Base-by-base conservation (phyloP, 2,113 vertebrate species). In the Istiophorus platypterus region DNA sequence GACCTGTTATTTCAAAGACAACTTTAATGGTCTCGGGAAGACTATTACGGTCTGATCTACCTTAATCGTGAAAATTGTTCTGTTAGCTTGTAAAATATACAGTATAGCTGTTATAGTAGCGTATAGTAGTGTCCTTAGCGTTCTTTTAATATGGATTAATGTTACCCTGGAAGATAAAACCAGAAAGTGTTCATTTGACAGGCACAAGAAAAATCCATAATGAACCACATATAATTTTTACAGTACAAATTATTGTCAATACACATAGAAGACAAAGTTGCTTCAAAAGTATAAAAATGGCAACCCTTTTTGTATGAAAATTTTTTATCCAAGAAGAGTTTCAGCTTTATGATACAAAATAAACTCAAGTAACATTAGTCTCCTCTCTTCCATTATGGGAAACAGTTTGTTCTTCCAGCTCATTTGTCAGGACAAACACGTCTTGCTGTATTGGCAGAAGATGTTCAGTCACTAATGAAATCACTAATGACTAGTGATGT, bases 261-360 rank as follows among this genome's bases (percentile, higher is more conserved):
- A 76, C 29, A 71, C n/a, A 3, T 2, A 80, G 56, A 68, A 34
- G 26, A 59, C 29, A 74, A 69, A 51, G 26, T 58, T 68, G n/a
- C 37, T 56, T 78, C 0, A 8, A 18, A 75, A 54, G 29, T 11
- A 70, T 49, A 74, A 69, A 62, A 69, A 70, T n/a, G 47, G 3
- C 2, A 47, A 37, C 3, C 1, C 26, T n/a, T n/a, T 2, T 42
- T 39, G n/a, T 12, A 34, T n/a, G 3, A 10, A 5, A 42, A 45
- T 39, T 54, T 3, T 26, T 37, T 7, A 22, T 13, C 47, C 17
- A 51, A 29, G 29, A 24, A 45, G 24, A 54, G 52, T 8, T 22
- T 45, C 11, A 58, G 11, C 54, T 41, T 73, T 2, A 65, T 61
- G 31, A 56, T 17, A 73, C 20, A 61, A 74, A 84, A 69, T 54